These are phyloP conservation scores for Pseudomyrmex gracilis DNA, from an alignment of 1,140 invertebrate species.

Conservation along the genomic window DNA sequence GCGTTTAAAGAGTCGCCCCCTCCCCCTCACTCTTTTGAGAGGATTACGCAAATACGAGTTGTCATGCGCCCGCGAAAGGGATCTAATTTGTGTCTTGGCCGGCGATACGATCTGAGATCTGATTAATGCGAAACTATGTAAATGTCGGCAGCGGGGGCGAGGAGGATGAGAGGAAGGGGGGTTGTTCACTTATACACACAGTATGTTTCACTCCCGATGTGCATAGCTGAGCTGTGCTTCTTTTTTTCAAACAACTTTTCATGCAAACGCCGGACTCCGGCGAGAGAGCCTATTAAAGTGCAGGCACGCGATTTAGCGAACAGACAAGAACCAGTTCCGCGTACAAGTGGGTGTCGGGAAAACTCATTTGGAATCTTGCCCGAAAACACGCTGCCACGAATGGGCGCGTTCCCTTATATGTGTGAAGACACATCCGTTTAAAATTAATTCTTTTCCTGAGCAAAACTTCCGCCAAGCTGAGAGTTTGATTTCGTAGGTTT, in stretches of 20 bases:
- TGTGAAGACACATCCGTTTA: not conserved
- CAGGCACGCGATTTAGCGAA: constrained; percentile 69
- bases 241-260: constrained; percentile 72
- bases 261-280: constrained; percentile 54
- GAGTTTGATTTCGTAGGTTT: not conserved
- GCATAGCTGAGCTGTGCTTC: constrained; percentile 29
- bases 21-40: not conserved
- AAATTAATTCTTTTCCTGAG: constrained; percentile 11
- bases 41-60: constrained; percentile 56
- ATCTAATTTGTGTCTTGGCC: constrained; percentile 50
- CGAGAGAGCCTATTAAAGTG: constrained; percentile 67
- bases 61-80: constrained; percentile 33
- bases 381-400: constrained; percentile 49
- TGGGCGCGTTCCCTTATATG: constrained; percentile 6
- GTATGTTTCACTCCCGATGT: constrained; percentile 44
- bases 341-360: constrained; percentile 68
- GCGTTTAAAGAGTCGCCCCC: constrained; percentile 17
- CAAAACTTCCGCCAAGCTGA: not conserved
- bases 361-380: constrained; percentile 66
- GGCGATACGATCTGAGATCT: constrained; percentile 67
- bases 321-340: constrained; percentile 68
- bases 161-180: not conserved
- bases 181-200: constrained; percentile 62
- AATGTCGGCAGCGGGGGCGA: constrained; percentile 31
- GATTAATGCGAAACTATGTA: constrained; percentile 72